Base-by-base conservation (phyloP, 1,140 invertebrate species). In the Drusus annulatus region DNA sequence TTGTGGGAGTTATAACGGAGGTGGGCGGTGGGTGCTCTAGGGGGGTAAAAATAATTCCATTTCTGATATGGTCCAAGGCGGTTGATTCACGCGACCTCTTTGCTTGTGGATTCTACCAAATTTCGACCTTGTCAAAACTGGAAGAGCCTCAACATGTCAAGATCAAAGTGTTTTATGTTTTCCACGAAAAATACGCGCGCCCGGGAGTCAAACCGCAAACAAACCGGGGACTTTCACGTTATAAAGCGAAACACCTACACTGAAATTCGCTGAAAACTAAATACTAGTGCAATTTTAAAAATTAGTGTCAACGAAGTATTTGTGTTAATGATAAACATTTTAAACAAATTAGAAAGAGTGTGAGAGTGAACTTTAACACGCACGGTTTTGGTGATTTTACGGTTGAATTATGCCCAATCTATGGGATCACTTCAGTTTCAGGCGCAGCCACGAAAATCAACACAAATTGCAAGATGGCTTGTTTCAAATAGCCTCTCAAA, bases 401-500 rank as follows among this genome's bases (percentile, higher is more conserved):
- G 25, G 23, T 17, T 31, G 13, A 50, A 82, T 56, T 28, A 92
- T 92, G 91, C 91, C 91, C 80, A 88, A 89, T 54, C 89, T 91
- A 86, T 92, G 91, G 91, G 91, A 92, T 75, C 89, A 91, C 83
- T 85, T 91, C 58, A 87, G 88, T 76, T 90, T 91, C 83, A 91
- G 90, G 31, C 52, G 71, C 36, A 81, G 88, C 69, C 88, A 87
- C 78, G 81, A 86, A 16, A 90, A 89, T 80, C 90, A 91, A 45
- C 89, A 91, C 68, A 93, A 94, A 86, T 86, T 94, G 56, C 93
- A 94, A 83, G 93, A 93, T 83, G 93, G 93, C 5, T 87, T 94
- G 3, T 93, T 93, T 85, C 93, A 94, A 89, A 94, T 94, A 69
- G 93, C 93, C 1, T 93, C 93, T 0, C 93, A 94, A 85, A 93